phyloP scores from a whole-genome alignment of 2,113 vertebrate genomes.

The Leptosomus discolor region DNA sequence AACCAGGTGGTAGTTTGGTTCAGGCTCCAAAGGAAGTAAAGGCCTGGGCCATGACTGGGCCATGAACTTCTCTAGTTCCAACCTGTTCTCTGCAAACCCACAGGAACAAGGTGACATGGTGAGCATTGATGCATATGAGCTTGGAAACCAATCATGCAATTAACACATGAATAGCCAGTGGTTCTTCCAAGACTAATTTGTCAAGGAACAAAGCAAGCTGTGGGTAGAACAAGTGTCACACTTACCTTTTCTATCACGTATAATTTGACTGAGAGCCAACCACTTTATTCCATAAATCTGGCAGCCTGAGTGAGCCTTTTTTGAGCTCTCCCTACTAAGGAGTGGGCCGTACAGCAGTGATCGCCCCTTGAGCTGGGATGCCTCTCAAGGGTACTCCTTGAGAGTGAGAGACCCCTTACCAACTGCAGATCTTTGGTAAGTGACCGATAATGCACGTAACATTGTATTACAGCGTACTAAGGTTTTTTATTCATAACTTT shows the following conservation, averaged over 20 bases:
- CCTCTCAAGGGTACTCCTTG: background rate
- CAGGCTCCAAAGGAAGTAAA: background rate
- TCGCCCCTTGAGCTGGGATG: background rate
- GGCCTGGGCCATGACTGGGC: background rate
- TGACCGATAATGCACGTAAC: accelerated
- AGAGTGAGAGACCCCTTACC: background rate
- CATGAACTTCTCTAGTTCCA: background rate
- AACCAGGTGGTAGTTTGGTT: background rate
- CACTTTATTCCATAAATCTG: background rate
- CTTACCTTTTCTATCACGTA: background rate
- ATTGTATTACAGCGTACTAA: background rate
- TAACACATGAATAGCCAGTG: background rate
- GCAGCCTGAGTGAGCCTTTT: background rate
- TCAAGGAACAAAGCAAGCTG: background rate
- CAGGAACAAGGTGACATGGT: background rate
- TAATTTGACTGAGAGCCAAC: background rate
- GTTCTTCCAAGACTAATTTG: background rate
- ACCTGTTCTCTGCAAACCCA: background rate
- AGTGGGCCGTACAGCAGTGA: background rate
- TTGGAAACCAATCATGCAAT: background rate
- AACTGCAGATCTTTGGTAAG: background rate
- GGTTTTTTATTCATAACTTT: background rate
- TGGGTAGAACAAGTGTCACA: background rate
- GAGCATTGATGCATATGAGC: background rate
- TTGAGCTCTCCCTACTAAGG: background rate